Evolutionary conservation across 2,797 vertebrate species (phyloP).

Genomic region (Selene dorsalis): DNA sequence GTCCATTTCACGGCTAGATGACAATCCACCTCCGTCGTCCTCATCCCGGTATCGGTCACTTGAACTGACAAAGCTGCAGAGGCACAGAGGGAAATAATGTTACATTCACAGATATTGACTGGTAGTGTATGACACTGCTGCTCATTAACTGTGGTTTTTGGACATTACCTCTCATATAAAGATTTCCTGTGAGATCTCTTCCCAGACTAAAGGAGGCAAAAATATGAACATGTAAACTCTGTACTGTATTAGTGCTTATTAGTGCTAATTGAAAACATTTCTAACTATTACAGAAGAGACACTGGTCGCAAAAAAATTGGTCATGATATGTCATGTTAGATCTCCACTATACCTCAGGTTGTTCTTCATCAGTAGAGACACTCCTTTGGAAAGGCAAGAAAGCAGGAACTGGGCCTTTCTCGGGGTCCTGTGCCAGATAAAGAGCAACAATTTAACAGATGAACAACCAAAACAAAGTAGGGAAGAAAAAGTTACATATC

Average conservation of each 20-base stretch:
- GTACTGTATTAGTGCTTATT: too few species aligned
- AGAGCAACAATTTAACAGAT: slow-evolving; percentile 4
- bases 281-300: not conserved
- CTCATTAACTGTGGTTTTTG: not conserved
- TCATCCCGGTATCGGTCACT: slow-evolving; percentile 88
- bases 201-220: slow-evolving; percentile 79
- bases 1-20: slow-evolving; percentile 69
- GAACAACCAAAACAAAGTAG: not conserved
- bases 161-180: slow-evolving; percentile 91
- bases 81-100: slow-evolving; percentile 11
- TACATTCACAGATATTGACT: not conserved
- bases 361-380: slow-evolving; percentile 91
- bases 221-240: not conserved
- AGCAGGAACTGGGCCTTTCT: slow-evolving; percentile 91
- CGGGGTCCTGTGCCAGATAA: slow-evolving; percentile 87
- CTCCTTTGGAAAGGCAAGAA: slow-evolving; percentile 96
- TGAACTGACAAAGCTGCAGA: slow-evolving; percentile 89
- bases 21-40: slow-evolving; percentile 67
- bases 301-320: not conserved
- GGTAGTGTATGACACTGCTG: not conserved
- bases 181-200: slow-evolving; percentile 90
- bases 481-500: not conserved
- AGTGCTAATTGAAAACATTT: too few species aligned
- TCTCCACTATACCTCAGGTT: slow-evolving; percentile 83
- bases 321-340: not conserved